Evolutionary conservation across 2,888 invertebrate genomes (phyloP).

Genomic region (Nephrotoma guestfalica): DNA sequence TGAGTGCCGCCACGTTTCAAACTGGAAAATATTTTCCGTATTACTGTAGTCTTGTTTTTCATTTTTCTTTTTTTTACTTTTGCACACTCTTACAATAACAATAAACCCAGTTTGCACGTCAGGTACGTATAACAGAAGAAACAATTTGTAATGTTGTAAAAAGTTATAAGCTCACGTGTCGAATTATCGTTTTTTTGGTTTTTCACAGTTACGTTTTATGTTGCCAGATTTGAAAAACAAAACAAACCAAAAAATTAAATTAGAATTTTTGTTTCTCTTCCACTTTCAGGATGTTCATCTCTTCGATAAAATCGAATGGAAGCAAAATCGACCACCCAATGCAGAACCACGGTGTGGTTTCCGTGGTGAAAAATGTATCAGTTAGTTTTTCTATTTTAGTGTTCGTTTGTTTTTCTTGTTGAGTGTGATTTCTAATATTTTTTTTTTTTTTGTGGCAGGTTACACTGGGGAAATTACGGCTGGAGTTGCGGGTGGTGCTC

Average conservation of each 20-base stretch:
- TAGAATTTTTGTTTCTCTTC: not conserved
- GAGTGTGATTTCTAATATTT: not conserved
- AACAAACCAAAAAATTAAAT: not conserved
- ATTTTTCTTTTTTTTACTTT: not conserved
- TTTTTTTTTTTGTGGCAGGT: slow-evolving; percentile 33
- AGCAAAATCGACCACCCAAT: slow-evolving; percentile 57
- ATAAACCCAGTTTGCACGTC: not conserved
- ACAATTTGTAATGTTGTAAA: not conserved
- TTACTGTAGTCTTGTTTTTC: not conserved
- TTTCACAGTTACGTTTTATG: not conserved
- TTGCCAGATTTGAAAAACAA: not conserved
- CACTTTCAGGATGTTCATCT: slow-evolving; percentile 54
- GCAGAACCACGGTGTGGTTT: slow-evolving; percentile 87
- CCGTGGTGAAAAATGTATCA: slow-evolving; percentile 74
- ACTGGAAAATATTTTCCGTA: not conserved
- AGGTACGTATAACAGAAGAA: not conserved
- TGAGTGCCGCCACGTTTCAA: not conserved
- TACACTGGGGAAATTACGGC: slow-evolving; percentile 71
- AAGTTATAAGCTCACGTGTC: not conserved
- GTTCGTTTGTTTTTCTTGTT: not conserved
- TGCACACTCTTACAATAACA: not conserved
- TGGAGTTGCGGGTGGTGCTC: slow-evolving; percentile 63
- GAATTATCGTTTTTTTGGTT: not conserved
- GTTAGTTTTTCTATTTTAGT: slow-evolving; percentile 40
- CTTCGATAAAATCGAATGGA: slow-evolving; percentile 61